phyloP scores from a whole-genome alignment of 2,888 invertebrate genomes.

The Mesorhabditis sp. region DNA sequence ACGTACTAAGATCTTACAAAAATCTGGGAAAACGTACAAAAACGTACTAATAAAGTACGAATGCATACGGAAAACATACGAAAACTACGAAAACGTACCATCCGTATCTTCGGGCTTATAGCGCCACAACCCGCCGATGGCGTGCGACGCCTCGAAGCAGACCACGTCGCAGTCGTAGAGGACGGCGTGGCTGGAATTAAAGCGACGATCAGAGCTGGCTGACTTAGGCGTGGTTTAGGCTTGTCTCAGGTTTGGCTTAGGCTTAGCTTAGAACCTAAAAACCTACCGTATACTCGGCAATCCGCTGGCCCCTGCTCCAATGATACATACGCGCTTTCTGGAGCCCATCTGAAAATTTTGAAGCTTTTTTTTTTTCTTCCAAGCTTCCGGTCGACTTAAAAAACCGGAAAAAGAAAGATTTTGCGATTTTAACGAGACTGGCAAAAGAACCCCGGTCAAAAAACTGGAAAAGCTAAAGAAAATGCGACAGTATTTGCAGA shows the following conservation, averaged over 20 bases:
- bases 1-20: too few species aligned
- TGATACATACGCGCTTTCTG: background rate
- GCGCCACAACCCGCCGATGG: conserved; percentile 58
- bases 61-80: background rate
- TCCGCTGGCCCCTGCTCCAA: background rate
- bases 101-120: conserved; percentile 36
- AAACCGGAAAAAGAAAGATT: too few species aligned
- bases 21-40: too few species aligned
- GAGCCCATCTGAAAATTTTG: background rate
- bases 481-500: too few species aligned
- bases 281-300: background rate
- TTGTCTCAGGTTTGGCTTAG: too few species aligned
- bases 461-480: too few species aligned
- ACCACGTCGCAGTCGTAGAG: conserved; percentile 55
- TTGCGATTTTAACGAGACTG: too few species aligned
- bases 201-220: too few species aligned
- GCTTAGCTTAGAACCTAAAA: too few species aligned
- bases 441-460: too few species aligned
- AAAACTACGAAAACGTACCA: conserved; percentile 14
- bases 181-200: conserved; percentile 24
- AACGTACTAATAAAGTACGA: background rate
- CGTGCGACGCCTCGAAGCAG: conserved; percentile 57
- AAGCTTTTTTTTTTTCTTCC: background rate
- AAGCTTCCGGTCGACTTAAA: too few species aligned
- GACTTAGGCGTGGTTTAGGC: too few species aligned